Percentiles rank a stretch among this genome's conserved stretches.
Evolutionary conservation across 2,888 invertebrate genomes (phyloP).

Genomic region (Meghimatium bilineatum): DNA sequence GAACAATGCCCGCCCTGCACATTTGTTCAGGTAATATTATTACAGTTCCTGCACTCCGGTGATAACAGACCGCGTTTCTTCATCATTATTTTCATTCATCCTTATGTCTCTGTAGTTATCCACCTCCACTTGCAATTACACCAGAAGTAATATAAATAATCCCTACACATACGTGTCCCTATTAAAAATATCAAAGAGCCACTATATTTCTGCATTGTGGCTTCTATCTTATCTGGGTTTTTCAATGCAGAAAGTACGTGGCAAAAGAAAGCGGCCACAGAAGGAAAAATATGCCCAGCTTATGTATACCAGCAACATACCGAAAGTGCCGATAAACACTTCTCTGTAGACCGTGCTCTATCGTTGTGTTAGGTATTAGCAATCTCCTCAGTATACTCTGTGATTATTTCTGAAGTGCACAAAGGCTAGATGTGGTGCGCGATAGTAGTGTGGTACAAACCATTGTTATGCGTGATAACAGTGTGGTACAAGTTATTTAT

Average conservation of each 20-base stretch:
- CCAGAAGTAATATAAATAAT: constrained; percentile 12
- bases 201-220: not conserved
- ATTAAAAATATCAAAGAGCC: not conserved
- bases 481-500: not conserved
- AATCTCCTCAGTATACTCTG: not conserved
- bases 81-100: not conserved
- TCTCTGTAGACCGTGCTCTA: constrained; percentile 14
- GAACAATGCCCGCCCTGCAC: too few relatives aligned
- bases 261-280: not conserved
- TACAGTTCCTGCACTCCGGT: too few relatives aligned
- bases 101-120: too few relatives aligned
- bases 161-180: not conserved
- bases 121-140: not conserved
- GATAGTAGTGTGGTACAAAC: not conserved
- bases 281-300: not conserved
- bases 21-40: too few relatives aligned
- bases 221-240: constrained; percentile 18
- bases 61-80: too few relatives aligned
- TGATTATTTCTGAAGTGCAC: not conserved
- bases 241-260: constrained; percentile 26
- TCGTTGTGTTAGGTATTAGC: not conserved
- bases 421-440: not conserved
- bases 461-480: not conserved
- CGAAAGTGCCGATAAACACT: constrained; percentile 7
- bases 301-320: not conserved